Percentiles rank a stretch among this genome's conserved stretches.
phyloP scores from a whole-genome alignment of 2,797 vertebrate genomes.

The Leptodactylus fallax region DNA sequence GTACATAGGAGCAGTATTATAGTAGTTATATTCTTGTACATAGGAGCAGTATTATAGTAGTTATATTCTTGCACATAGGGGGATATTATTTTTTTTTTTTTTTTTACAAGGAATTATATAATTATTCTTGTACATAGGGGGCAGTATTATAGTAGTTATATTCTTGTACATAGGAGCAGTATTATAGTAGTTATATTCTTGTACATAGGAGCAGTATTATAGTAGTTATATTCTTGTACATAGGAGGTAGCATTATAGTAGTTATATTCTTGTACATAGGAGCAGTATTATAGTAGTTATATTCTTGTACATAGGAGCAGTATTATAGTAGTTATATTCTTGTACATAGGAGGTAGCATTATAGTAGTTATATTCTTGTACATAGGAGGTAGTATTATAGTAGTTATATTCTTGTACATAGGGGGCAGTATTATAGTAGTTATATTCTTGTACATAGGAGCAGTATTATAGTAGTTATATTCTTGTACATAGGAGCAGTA shows the following conservation, averaged over 20 bases:
- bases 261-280: constrained; percentile 6
- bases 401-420: no score
- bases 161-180: constrained; percentile 17
- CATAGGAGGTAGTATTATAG: neutral
- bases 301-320: neutral
- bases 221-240: constrained; percentile 24
- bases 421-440: neutral
- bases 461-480: constrained; percentile 4
- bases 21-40: constrained; percentile 3
- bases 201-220: neutral
- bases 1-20: neutral
- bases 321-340: constrained; percentile 10
- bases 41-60: constrained; percentile 14
- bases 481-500: no score
- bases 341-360: neutral
- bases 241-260: constrained; percentile 8
- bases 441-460: neutral
- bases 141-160: constrained; percentile 24
- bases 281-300: constrained; percentile 4
- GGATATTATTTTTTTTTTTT: no score
- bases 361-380: constrained; percentile 2
- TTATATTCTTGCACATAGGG: constrained; percentile 13
- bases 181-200: constrained; percentile 20
- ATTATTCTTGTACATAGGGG: constrained; percentile 2
- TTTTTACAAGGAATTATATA: neutral